A percentile compares a stretch with the other conserved stretches of the same genome.
These are phyloP conservation scores for Holacanthella duospinosa DNA, from an alignment of 2,888 invertebrate genomes.

Conservation along the genomic window DNA sequence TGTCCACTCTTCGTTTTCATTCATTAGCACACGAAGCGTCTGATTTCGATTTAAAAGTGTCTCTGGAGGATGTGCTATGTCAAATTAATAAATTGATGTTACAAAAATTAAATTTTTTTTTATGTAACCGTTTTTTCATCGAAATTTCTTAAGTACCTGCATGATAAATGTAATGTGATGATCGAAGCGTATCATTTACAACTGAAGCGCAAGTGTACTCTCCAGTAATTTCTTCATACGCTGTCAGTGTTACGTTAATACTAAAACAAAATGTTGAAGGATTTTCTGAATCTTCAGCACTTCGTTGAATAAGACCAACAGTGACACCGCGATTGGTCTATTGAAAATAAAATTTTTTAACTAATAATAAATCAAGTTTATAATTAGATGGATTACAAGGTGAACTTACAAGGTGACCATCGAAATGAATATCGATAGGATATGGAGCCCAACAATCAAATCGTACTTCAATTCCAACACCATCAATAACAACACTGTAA, in stretches of 20 bases:
- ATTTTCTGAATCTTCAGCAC: neutral
- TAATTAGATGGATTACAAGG: neutral
- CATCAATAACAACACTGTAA: slow-evolving; percentile 14
- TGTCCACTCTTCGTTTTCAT: slow-evolving; percentile 7
- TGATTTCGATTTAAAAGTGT: slow-evolving; percentile 23
- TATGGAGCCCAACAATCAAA: slow-evolving; percentile 26
- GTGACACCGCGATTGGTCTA: slow-evolving; percentile 7
- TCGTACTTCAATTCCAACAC: slow-evolving; percentile 14
- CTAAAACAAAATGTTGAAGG: slow-evolving; percentile 15
- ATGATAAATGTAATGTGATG: slow-evolving; percentile 25
- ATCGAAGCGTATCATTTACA: slow-evolving; percentile 10
- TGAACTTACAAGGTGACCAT: slow-evolving; percentile 21
- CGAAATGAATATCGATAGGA: slow-evolving; percentile 23
- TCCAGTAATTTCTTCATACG: slow-evolving; percentile 27
- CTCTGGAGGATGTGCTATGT: slow-evolving; percentile 20
- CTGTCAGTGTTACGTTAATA: slow-evolving; percentile 24
- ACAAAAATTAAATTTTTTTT: neutral
- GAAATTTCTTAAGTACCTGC: no score
- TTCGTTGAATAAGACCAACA: neutral
- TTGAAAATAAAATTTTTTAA: neutral
- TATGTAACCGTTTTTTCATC: slow-evolving; percentile 10
- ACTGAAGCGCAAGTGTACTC: slow-evolving; percentile 22
- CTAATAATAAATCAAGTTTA: neutral
- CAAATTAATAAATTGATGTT: neutral
- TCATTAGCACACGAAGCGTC: slow-evolving; percentile 9